phyloP scores from a whole-genome alignment of 2,888 invertebrate species.

The Tenthredo scrophulariae region DNA sequence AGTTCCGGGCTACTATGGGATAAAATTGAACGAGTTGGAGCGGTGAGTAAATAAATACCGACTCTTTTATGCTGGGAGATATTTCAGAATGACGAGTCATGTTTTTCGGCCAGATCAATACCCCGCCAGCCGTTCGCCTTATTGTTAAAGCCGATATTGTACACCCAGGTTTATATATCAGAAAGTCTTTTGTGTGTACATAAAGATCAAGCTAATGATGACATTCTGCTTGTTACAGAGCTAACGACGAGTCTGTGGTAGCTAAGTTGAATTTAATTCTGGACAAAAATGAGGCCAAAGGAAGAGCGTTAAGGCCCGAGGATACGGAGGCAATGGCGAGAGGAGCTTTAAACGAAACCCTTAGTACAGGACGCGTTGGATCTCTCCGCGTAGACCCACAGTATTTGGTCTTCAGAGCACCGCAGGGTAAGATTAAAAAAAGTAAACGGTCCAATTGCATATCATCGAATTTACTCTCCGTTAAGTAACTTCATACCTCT shows the following conservation, averaged over 20 bases:
- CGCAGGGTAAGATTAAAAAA: conserved; percentile 80
- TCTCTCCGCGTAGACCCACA: conserved; percentile 90
- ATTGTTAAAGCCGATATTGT: neutral
- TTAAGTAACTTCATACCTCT: neutral
- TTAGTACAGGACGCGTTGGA: conserved; percentile 88
- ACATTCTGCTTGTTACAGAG: conserved; percentile 20
- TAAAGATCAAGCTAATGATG: neutral
- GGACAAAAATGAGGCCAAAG: conserved; percentile 81
- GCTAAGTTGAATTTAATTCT: conserved; percentile 88
- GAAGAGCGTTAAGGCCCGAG: conserved; percentile 71
- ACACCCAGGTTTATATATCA: neutral
- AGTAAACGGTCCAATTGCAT: conserved; percentile 65
- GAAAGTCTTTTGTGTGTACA: neutral
- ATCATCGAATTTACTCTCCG: neutral
- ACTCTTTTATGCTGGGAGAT: neutral
- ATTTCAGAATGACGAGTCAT: neutral
- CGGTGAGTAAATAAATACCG: conserved; percentile 70
- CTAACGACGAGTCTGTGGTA: conserved; percentile 78
- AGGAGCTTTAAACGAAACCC: conserved; percentile 84
- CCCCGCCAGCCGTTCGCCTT: too few species aligned
- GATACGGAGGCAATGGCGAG: conserved; percentile 77
- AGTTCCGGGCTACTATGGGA: conserved; percentile 86
- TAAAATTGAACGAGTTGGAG: conserved; percentile 86
- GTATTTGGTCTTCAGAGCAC: conserved; percentile 87
- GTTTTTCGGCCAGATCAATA: conserved; percentile 5